phyloP scores from a whole-genome alignment of 1,140 invertebrate species.

The Marisa cornuarietis region DNA sequence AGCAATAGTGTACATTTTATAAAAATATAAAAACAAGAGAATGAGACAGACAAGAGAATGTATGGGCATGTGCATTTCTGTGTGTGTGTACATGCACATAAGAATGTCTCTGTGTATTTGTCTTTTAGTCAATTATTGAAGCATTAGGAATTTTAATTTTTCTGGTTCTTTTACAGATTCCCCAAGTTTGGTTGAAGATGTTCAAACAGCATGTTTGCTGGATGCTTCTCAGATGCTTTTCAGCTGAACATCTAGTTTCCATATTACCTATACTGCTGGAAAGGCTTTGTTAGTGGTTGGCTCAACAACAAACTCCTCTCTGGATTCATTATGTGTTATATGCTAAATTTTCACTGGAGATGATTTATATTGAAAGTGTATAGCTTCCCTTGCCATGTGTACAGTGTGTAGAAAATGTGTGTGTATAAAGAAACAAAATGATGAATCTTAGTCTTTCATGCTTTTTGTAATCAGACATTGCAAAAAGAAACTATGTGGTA shows the following conservation, averaged over 20 bases:
- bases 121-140: not conserved
- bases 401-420: no score
- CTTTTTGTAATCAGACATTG: no score
- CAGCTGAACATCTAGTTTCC: not conserved
- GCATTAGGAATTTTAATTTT: not conserved
- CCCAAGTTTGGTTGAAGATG: conserved; percentile 44
- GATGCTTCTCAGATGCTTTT: conserved; percentile 28
- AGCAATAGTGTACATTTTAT: not conserved
- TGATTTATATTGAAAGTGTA: no score
- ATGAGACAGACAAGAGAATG: not conserved
- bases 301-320: no score
- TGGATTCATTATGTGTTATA: no score
- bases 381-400: no score
- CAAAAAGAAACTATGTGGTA: no score
- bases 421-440: no score
- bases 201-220: conserved; percentile 39
- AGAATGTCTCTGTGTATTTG: not conserved
- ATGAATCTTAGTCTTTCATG: no score
- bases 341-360: no score
- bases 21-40: not conserved
- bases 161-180: conserved; percentile 41
- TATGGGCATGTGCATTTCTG: not conserved
- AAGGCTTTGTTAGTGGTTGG: no score
- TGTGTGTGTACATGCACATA: not conserved
- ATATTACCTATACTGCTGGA: no score